A percentile compares a stretch with the other conserved stretches of the same genome.
These are phyloP conservation scores for Grallaria varia DNA, from an alignment of 2,113 vertebrate genomes.

Conservation along the genomic window DNA sequence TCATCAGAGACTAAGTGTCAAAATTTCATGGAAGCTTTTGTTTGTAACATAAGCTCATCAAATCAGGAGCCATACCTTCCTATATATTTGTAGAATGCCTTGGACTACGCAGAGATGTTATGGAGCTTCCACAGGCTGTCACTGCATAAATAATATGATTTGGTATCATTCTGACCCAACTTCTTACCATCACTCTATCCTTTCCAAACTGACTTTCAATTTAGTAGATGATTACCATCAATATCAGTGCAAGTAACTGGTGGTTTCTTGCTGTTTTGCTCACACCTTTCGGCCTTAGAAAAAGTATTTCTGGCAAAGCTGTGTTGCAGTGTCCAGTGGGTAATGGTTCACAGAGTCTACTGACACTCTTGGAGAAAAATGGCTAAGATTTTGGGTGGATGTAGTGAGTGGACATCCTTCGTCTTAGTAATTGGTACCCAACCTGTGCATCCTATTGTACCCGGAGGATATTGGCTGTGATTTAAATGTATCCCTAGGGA, in stretches of 20 bases:
- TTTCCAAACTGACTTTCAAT: neutral
- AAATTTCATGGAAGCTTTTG: neutral
- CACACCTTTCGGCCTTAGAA: neutral
- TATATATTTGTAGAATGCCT: neutral
- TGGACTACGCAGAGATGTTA: neutral
- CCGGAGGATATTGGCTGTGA: neutral
- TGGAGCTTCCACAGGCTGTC: neutral
- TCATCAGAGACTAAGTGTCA: neutral
- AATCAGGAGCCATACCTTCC: neutral
- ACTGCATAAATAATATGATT: neutral
- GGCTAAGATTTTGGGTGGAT: neutral
- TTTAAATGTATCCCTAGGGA: neutral
- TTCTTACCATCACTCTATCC: neutral
- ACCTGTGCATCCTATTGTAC: neutral
- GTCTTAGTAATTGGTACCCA: neutral
- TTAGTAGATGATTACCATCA: neutral
- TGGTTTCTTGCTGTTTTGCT: neutral
- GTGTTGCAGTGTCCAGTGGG: neutral
- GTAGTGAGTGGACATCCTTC: neutral
- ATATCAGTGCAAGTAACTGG: neutral
- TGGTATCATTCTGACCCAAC: neutral
- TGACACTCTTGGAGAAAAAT: neutral
- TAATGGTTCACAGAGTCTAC: neutral
- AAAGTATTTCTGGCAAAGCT: neutral
- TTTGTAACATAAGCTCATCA: neutral